Evolutionary conservation across 1,140 invertebrate species (phyloP).

Genomic region (Oryctes rhinoceros): DNA sequence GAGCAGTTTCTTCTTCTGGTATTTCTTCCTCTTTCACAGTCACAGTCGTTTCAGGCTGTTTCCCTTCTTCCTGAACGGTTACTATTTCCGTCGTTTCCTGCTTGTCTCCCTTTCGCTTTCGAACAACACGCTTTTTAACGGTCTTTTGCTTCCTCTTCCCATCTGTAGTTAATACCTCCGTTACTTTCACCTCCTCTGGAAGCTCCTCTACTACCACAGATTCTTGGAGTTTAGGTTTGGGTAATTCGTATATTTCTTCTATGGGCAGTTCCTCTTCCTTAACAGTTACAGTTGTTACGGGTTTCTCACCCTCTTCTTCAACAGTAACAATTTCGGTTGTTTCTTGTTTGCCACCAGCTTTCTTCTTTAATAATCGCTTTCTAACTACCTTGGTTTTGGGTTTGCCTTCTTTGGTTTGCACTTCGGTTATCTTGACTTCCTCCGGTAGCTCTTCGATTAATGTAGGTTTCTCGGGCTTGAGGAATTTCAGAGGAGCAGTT

Average conservation of each 20-base stretch:
- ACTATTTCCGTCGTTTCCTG: conserved; percentile 63
- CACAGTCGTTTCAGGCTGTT: conserved; percentile 59
- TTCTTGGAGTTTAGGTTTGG: conserved; percentile 47
- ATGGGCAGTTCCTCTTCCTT: conserved; percentile 51
- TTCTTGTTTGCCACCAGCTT: conserved; percentile 42
- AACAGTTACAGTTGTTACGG: conserved; percentile 56
- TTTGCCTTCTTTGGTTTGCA: conserved; percentile 50
- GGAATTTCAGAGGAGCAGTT: no score
- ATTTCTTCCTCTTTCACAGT: conserved; percentile 47
- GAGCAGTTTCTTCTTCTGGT: conserved; percentile 49
- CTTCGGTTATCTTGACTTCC: conserved; percentile 42
- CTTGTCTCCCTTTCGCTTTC: conserved; percentile 50
- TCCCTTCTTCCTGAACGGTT: conserved; percentile 63
- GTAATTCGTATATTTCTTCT: conserved; percentile 49
- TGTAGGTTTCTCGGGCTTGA: conserved; percentile 44
- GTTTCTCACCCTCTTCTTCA: conserved; percentile 54
- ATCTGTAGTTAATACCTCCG: conserved; percentile 46
- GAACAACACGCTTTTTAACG: conserved; percentile 51
- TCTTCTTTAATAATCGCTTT: conserved; percentile 50
- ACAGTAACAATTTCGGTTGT: conserved; percentile 42
- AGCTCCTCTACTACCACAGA: conserved; percentile 53
- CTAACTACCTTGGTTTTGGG: conserved; percentile 54
- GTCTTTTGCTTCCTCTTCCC: conserved; percentile 47
- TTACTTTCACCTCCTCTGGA: conserved; percentile 56
- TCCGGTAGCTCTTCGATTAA: conserved; percentile 44